phyloP scores from a whole-genome alignment of 2,888 invertebrate genomes.

The Criorhina ranunculi region DNA sequence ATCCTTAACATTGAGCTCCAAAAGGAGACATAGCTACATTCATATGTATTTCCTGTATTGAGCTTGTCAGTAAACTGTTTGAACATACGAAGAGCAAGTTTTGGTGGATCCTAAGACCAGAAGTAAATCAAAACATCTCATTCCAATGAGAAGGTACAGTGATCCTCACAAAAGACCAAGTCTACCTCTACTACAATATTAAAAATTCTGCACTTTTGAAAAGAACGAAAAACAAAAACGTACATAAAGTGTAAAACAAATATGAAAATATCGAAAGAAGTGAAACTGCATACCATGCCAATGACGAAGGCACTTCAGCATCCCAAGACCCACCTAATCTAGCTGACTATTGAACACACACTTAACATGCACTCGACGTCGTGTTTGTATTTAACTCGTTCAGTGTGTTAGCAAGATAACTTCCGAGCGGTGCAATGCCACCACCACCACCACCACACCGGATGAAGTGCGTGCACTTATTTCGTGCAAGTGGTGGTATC shows the following conservation, averaged over 20 bases:
- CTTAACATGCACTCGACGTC: slow-evolving; percentile 45
- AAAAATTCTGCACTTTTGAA: not conserved
- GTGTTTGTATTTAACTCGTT: slow-evolving; percentile 61
- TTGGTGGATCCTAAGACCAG: too few relatives aligned
- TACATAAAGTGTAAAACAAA: slow-evolving; percentile 67
- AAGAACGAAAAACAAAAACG: not conserved
- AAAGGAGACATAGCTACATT: too few relatives aligned
- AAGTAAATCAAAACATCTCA: too few relatives aligned
- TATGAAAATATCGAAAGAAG: slow-evolving; percentile 81
- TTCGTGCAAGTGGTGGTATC: slow-evolving; percentile 34
- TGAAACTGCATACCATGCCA: slow-evolving; percentile 81
- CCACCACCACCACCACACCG: slow-evolving; percentile 8
- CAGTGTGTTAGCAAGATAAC: slow-evolving; percentile 70
- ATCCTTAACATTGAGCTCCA: too few relatives aligned
- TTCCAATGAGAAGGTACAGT: too few relatives aligned
- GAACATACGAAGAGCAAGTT: too few relatives aligned
- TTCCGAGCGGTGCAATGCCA: slow-evolving; percentile 33
- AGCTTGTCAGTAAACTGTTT: too few relatives aligned
- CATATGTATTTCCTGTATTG: too few relatives aligned
- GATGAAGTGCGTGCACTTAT: slow-evolving; percentile 67
- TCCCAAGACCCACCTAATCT: slow-evolving; percentile 18
- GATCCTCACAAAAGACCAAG: too few relatives aligned
- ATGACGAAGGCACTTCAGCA: slow-evolving; percentile 52
- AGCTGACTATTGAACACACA: slow-evolving; percentile 34
- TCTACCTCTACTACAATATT: too few relatives aligned